These are phyloP conservation scores for Eubasilissa regina DNA, from an alignment of 1,140 invertebrate species.

Conservation along the genomic window DNA sequence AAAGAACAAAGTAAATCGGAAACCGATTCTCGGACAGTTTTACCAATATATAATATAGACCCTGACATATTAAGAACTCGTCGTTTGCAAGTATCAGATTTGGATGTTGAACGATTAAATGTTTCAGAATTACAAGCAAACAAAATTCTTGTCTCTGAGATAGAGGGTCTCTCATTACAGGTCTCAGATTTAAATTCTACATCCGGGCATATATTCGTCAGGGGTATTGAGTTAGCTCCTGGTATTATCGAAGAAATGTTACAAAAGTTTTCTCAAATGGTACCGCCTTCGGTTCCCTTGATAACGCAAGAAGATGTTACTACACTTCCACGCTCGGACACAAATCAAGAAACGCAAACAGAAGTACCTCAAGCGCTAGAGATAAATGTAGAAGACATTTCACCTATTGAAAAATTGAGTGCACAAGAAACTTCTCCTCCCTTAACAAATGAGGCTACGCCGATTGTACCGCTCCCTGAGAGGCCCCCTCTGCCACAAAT, in stretches of 20 bases:
- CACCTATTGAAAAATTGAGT: not conserved
- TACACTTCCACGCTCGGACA: constrained; percentile 62
- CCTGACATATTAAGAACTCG: constrained; percentile 70
- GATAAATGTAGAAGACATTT: not conserved
- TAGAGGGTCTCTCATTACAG: constrained; percentile 81
- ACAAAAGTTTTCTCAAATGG: constrained; percentile 70
- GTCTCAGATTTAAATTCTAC: constrained; percentile 79
- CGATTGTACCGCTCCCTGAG: constrained; percentile 65
- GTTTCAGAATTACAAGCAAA: constrained; percentile 84
- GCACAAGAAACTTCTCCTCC: not conserved
- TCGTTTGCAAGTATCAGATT: constrained; percentile 79
- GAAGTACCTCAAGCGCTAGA: constrained; percentile 53
- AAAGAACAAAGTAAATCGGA: not conserved
- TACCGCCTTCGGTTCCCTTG: constrained; percentile 59
- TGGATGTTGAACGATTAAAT: constrained; percentile 83
- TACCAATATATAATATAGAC: constrained; percentile 43
- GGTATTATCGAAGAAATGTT: constrained; percentile 77
- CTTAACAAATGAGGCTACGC: constrained; percentile 6
- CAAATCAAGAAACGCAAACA: constrained; percentile 69
- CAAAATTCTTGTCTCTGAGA: constrained; percentile 84
- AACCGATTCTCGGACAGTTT: constrained; percentile 30
- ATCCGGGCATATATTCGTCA: constrained; percentile 76
- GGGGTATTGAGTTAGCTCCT: constrained; percentile 78
- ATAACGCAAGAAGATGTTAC: constrained; percentile 49
- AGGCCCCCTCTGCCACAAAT: constrained; percentile 74